Evolutionary conservation across 2,113 vertebrate genomes (phyloP).

Genomic region (Pantherophis guttatus): DNA sequence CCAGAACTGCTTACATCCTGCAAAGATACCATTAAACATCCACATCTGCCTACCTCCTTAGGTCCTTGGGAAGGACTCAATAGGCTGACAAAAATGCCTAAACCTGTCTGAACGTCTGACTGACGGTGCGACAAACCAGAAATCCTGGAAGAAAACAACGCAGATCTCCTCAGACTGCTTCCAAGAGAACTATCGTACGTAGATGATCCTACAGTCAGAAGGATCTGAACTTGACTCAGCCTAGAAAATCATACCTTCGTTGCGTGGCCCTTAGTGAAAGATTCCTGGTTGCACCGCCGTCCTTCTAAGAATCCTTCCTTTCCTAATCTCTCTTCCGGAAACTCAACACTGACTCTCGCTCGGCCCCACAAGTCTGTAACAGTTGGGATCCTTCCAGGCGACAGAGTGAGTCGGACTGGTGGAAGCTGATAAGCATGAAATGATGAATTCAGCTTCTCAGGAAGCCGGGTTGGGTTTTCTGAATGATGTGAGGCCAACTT

Average conservation of each 20-base stretch:
- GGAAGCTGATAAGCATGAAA: background rate
- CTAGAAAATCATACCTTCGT: background rate
- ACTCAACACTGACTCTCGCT: no score
- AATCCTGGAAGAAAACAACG: background rate
- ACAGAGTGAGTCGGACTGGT: background rate
- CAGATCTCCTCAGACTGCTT: background rate
- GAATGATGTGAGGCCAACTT: background rate
- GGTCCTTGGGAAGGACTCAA: background rate
- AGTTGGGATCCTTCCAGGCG: background rate
- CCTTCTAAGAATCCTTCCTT: background rate
- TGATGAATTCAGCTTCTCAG: background rate
- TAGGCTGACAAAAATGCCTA: background rate
- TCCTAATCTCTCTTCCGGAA: background rate
- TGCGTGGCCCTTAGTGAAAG: background rate
- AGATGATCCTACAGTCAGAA: background rate
- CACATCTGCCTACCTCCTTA: background rate
- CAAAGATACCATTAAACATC: background rate
- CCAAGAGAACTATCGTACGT: background rate
- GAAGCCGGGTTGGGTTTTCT: background rate
- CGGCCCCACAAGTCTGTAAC: constrained; percentile 4
- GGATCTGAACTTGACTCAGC: background rate
- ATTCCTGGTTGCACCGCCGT: background rate
- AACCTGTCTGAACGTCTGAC: background rate
- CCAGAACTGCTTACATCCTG: background rate
- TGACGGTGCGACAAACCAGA: background rate